Conservation (phyloP, 2,113 vertebrate species). For the Pyrgilauda ruficollis region DNA sequence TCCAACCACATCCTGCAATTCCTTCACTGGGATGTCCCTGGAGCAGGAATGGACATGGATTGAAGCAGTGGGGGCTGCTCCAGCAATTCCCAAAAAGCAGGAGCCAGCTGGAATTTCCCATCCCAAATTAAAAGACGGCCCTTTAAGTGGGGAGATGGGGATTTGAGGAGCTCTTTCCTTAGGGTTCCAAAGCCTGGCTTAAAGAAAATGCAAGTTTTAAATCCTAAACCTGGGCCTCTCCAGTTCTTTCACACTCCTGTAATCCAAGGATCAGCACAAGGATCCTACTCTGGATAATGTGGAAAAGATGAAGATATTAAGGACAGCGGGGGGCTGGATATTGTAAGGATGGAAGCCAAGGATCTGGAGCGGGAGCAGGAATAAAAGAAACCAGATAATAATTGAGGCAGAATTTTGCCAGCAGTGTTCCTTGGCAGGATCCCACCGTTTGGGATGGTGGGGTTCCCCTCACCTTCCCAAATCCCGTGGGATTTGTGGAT, state of each 20-base stretch:
- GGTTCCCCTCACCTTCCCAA: not conserved
- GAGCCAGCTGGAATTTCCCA: not conserved
- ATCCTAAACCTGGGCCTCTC: not conserved
- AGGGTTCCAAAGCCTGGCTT: not conserved
- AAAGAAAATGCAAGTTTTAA: not conserved
- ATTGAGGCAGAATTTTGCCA: not conserved
- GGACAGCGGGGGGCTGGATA: not conserved
- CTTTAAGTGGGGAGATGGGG: too few relatives aligned
- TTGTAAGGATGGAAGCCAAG: not conserved
- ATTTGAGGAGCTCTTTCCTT: not conserved
- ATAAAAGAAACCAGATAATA: not conserved
- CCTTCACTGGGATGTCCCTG: not conserved
- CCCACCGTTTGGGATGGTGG: not conserved
- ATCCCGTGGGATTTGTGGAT: accelerated
- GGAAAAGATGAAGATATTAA: not conserved
- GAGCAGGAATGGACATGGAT: not conserved
- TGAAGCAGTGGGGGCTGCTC: not conserved
- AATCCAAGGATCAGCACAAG: not conserved
- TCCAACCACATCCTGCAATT: not conserved
- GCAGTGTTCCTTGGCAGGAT: not conserved
- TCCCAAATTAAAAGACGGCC: not conserved
- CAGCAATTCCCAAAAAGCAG: not conserved
- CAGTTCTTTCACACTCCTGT: accelerated
- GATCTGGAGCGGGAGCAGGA: not conserved
- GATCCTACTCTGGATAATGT: not conserved